Conservation (phyloP, 2,113 vertebrate genomes). For the Tylochromis polylepis region DNA sequence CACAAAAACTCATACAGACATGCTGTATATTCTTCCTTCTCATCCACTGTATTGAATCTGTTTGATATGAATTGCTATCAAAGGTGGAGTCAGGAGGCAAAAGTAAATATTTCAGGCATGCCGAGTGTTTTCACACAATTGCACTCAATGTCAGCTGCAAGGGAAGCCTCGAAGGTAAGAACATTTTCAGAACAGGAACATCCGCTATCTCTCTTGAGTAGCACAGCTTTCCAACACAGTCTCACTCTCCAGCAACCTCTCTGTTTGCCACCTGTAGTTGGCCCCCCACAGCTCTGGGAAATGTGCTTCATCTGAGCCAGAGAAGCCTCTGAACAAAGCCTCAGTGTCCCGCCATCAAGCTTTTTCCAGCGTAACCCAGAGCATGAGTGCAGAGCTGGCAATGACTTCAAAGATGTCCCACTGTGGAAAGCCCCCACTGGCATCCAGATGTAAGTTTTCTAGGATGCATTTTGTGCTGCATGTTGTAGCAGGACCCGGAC, state of each 20-base stretch:
- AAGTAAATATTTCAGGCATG: background rate
- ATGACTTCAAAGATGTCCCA: slow-evolving; percentile 36
- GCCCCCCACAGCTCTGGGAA: background rate
- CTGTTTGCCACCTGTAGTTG: slow-evolving; percentile 23
- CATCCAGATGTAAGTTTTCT: slow-evolving; percentile 11
- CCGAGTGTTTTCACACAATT: background rate
- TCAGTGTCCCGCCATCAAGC: slow-evolving; percentile 17
- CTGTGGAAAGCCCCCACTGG: background rate
- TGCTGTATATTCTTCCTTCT: background rate
- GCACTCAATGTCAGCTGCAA: background rate
- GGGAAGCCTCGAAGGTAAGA: slow-evolving; percentile 29
- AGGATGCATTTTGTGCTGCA: background rate
- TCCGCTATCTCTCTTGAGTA: background rate
- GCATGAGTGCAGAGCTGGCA: slow-evolving; percentile 26
- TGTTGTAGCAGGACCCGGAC: background rate
- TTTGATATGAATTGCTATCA: background rate
- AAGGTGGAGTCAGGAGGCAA: background rate
- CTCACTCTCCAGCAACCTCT: slow-evolving; percentile 4
- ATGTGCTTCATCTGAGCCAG: slow-evolving; percentile 4
- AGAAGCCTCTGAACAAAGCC: slow-evolving; percentile 25
- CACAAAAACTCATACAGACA: background rate
- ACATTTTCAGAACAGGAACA: background rate
- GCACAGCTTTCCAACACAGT: background rate
- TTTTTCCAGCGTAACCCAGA: slow-evolving; percentile 7
- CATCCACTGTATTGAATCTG: background rate